Base-by-base conservation (phyloP, 2,797 vertebrate genomes). In the Lutjanus campechanus region DNA sequence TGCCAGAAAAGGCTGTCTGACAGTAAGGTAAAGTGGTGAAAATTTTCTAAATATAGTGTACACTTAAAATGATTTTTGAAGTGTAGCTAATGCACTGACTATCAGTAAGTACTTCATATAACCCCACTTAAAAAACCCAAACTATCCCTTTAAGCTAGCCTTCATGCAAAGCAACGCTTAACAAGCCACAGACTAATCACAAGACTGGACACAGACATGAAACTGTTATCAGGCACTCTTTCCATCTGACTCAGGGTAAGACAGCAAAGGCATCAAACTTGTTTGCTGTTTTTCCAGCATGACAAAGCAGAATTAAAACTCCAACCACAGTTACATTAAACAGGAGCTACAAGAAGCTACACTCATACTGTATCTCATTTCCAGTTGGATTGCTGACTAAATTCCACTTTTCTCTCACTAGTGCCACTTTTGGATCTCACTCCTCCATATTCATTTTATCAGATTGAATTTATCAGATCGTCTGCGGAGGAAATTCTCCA, bases 401-500 rank as follows among this genome's bases (percentile, higher is more conserved):
- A 58, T 62, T 51, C 13, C 11, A 49, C 16, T 44, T 69, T 15
- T 68, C 25, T 60, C 25, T 58, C 17, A 16, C 5, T 5, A n/a
- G 36, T 62, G 25, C 9, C 10, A 41, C 40, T 40, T 16, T 36
- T 58, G 13, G 11, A 54, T 56, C n/a, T 49, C 64, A 54, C 55
- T 46, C 22, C 19, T 59, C 7, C 53, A 51, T n/a, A 61, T 58
- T 53, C 11, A 69, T 56, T 64, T 66, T 11, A 53, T 51, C 44
- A 13, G 51, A 46, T 22, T 51, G 4, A 64, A 20, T 47, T 54
- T 4, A 58, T 62, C 62, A 71, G 41, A 46, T 51, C 13, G 13
- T 73, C 61, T 49, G 9, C 51, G 54, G 20, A 55, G 15, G 25
- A 66, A 46, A 62, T 75, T 5, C 70, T 44, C 13, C 25, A 19